These are phyloP conservation scores for Engystomops pustulosus DNA, from an alignment of 2,113 vertebrate genomes.

Conservation along the genomic window DNA sequence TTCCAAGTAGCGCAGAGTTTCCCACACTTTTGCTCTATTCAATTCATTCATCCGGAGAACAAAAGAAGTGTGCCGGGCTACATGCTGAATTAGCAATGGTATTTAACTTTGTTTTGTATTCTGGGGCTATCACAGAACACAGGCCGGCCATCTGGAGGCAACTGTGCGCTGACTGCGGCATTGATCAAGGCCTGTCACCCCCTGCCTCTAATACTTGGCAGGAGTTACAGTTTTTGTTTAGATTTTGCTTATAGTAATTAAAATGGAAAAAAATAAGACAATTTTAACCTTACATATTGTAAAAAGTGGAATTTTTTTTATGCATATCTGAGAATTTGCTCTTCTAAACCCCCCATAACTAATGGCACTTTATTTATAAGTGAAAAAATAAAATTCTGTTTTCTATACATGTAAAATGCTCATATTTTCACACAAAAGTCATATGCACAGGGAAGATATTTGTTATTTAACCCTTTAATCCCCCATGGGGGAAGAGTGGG, in stretches of 20 bases:
- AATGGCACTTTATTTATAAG: too few relatives aligned
- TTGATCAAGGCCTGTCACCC: slow-evolving; percentile 71
- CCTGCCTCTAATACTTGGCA: slow-evolving; percentile 55
- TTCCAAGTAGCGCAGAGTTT: slow-evolving; percentile 79
- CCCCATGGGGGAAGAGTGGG: too few relatives aligned
- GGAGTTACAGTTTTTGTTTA: neutral
- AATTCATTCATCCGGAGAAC: slow-evolving; percentile 74
- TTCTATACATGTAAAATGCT: too few relatives aligned
- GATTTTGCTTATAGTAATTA: slow-evolving; percentile 24
- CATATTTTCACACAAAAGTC: too few relatives aligned
- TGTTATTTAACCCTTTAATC: too few relatives aligned
- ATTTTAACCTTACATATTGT: neutral
- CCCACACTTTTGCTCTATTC: slow-evolving; percentile 85
- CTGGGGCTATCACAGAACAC: slow-evolving; percentile 65
- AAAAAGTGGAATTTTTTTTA: neutral
- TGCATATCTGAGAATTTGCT: neutral
- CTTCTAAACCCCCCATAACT: too few relatives aligned
- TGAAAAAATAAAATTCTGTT: too few relatives aligned
- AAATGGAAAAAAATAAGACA: neutral
- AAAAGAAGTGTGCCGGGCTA: slow-evolving; percentile 95
- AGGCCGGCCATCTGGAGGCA: slow-evolving; percentile 79
- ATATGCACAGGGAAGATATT: too few relatives aligned
- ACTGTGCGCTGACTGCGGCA: slow-evolving; percentile 52
- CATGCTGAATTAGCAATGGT: slow-evolving; percentile 89
- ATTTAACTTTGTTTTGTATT: slow-evolving; percentile 84